Evolutionary conservation across 2,888 invertebrate genomes (phyloP), one percentile per base, ranked within the genome.

Genomic region (Phyllotreta striolata): DNA sequence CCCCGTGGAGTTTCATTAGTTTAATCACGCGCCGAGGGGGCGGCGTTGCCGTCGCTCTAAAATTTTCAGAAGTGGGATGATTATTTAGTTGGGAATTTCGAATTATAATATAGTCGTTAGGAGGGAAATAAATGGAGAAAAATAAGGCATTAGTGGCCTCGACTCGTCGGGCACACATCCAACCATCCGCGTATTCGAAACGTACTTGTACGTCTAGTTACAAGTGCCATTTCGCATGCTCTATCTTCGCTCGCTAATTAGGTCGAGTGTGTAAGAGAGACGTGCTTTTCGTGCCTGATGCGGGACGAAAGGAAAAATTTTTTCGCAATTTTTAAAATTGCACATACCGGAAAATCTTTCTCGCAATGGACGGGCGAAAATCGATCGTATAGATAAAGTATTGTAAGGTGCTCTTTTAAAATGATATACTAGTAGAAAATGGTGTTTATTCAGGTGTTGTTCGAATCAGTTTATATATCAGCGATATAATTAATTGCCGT

Each of bases 1-100:
- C 76, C 73, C 76, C 72, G 67, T 70, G 74, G 77, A 77, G 77
- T 78, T 78, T 78, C 78, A 79, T 79, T 78, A 79, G 78, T 78
- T 77, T 76, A 79, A 79, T 77, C 77, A 78, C 77, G 74, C 74
- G 73, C 72, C 72, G 71, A 60, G 56, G 35, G 49, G 66, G 24
- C 24, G 66, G 73, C 72, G 72, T 58, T 66, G 63, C 55, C 60
- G 60, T 63, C 66, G 56, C 43, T 6, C 2, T 12, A 7, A 24
- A 3, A 24, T 24, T 24, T 24, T 4, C 24, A 34, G 34, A 24
- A n/a, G 12, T 10, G 13, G 9, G 24, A 12, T 34, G 9, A 47
- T 9, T 4, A 12, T 47, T 9, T 34, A 12, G 8, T 47, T 2
- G 8, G 1, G 46, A n/a, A 46, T 46, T 13, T n/a, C n/a, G n/a